Base-by-base conservation (phyloP, 2,113 vertebrate species). In the Coturnix japonica region DNA sequence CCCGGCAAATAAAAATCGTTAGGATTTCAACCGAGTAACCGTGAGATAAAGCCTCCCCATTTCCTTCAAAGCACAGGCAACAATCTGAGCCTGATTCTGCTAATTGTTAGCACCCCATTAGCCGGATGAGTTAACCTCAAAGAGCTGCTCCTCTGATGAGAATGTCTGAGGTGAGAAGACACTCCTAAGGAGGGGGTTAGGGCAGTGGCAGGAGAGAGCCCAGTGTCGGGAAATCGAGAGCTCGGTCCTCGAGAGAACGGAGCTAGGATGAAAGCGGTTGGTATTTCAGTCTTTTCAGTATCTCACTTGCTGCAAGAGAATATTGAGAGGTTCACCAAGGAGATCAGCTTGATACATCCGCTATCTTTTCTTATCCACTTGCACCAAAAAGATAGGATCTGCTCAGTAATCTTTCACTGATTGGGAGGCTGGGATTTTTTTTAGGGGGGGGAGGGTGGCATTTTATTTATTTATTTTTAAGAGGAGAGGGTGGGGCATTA, bases 91-190 rank as follows among this genome's bases (percentile, higher is more conserved):
- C 22, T 65, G 23, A 26, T 85, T 59, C 41, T 70, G 59, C 46
- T 90, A 85, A 89, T 89, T 81, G 66, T 81, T 72, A 59, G 14
- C 20, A 77, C 63, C 41, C 33, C 73, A 33, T 93, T 89, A 94
- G 81, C 63, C 77, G 71, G 73, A 54, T 81, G 92, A 93, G 20
- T 82, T 93, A 89, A 92, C 81, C 35, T 93, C 66, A 86, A 90
- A 90, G 90, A 44, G 63, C 57, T 60, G 53, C 39, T 91, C 41
- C 64, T 86, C 47, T 12, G 51, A 73, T 71, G n/a, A 70, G n/a
- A 59, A 51, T 71, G 74, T 74, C 61, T 69, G 64, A 65, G 23
- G 22, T 51, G 86, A 73, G 78, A 57, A 84, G 86, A 64, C 57
- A 3, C 19, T 84, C 60, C 31, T 7, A 20, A 33, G 84, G 23